phyloP scores from a whole-genome alignment of 2,797 vertebrate genomes.

The Fistularia commersonii region DNA sequence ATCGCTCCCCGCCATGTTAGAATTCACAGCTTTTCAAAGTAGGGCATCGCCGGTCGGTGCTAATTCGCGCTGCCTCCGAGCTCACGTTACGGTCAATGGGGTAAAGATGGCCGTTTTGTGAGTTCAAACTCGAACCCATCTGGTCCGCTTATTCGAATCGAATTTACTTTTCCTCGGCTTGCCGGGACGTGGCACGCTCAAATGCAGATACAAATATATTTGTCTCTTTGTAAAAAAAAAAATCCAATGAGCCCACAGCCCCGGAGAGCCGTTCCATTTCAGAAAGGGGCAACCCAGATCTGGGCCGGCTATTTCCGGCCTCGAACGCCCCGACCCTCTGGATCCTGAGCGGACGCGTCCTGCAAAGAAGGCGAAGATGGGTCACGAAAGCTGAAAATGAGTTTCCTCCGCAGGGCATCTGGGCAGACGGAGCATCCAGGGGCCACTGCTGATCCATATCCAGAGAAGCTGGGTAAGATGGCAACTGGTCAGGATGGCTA shows the following conservation, averaged over 20 bases:
- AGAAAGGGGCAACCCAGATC: constrained; percentile 35
- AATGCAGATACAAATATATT: constrained; percentile 22
- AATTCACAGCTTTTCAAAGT: constrained; percentile 14
- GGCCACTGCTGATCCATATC: too few relatives aligned
- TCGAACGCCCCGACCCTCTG: constrained; percentile 15
- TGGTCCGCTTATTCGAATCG: constrained; percentile 69
- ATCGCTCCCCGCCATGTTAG: constrained; percentile 10
- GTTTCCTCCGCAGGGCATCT: too few relatives aligned
- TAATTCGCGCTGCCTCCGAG: constrained; percentile 41
- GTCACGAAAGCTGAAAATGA: background rate
- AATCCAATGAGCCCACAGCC: constrained; percentile 43
- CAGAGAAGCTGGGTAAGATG: too few relatives aligned
- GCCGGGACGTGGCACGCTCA: constrained; percentile 11
- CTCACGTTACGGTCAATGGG: constrained; percentile 49
- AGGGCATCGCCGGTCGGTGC: constrained; percentile 38
- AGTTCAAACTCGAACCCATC: constrained; percentile 62
- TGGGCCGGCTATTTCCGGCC: constrained; percentile 60
- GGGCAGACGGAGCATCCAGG: too few relatives aligned
- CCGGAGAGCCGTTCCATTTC: constrained; percentile 41
- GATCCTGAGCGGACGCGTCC: constrained; percentile 33
- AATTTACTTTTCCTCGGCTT: constrained; percentile 55
- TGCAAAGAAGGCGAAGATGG: constrained; percentile 26
- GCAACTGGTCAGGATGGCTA: too few relatives aligned
- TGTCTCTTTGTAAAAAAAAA: constrained; percentile 18
- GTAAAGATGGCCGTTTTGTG: constrained; percentile 58